Evolutionary conservation across 2,113 vertebrate species (phyloP), one percentile per base, ranked within the genome.

Genomic region (Varanus komodoensis): DNA sequence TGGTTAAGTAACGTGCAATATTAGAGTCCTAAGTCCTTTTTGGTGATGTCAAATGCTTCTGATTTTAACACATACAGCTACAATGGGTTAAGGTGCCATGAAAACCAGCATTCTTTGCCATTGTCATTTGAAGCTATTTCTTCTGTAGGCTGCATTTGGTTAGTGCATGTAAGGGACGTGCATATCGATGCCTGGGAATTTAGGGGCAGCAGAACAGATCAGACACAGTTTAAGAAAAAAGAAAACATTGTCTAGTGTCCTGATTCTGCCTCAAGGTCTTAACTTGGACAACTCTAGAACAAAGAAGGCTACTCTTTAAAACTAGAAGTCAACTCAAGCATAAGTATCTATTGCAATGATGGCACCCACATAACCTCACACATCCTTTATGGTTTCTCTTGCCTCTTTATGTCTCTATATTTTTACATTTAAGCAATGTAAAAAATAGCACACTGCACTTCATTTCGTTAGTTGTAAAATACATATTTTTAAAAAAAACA

Each of bases 401-500:
- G 48, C 19, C 52, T 84, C 52, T 71, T 71, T 4, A 77, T 82
- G 88, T 92, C 75, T 79, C 78, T 91, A 44, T 88, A 68, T 84
- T 80, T 92, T 15, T 81, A 54, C n/a, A 34, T 88, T 91, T 92
- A 50, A 87, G 80, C 92, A 94, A 25, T 85, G 89, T 44, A 44
- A 44, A 84, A 93, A 95, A 94, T 89, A 89, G 82, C 89, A 92
- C 48, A 85, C 78, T 84, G 90, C 34, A 32, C 92, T 94, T 97
- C 80, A 71, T 91, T 96, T 95, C 87, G 82, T 95, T 96, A 96
- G 96, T 87, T 82, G 87, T 93, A 88, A 92, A 96, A 91, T 90
- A 94, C 48, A 34, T 64, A 95, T 88, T 93, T 92, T 91, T 94
- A 93, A 94, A 95, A 44, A 44, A 44, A 93, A 80, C 73, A 69